Evolutionary conservation across 2,888 invertebrate species (phyloP).

Genomic region (Pristionchus exspectatus): DNA sequence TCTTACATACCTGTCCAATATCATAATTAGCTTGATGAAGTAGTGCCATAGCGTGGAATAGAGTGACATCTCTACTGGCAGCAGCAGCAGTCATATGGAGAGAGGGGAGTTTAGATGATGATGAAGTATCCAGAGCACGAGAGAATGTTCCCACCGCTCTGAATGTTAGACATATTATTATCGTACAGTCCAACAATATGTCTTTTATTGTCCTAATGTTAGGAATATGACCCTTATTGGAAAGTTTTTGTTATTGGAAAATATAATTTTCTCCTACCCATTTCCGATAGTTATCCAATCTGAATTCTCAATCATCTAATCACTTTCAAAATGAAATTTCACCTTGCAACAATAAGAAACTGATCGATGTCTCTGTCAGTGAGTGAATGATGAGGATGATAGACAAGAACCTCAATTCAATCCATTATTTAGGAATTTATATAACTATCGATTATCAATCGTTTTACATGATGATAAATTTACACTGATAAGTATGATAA

Average conservation of each 20-base stretch:
- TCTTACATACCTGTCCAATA: constrained; percentile 85
- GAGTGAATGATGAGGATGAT: constrained; percentile 93
- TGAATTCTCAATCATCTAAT: background rate
- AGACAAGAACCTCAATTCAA: constrained; percentile 89
- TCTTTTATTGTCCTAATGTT: too few relatives aligned
- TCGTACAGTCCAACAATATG: too few relatives aligned
- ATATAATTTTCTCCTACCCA: too few relatives aligned
- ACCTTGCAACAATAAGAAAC: constrained; percentile 89
- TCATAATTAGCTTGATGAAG: constrained; percentile 94
- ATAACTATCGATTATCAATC: background rate
- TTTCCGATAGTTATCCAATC: too few relatives aligned
- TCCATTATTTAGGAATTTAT: background rate
- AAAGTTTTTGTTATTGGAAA: too few relatives aligned
- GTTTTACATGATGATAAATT: background rate
- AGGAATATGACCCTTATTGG: too few relatives aligned
- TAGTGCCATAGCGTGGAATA: constrained; percentile 99
- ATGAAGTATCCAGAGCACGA: constrained; percentile 97
- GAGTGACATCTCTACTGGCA: constrained; percentile 96
- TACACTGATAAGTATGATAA: background rate
- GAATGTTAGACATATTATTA: constrained; percentile 21
- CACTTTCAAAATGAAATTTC: background rate
- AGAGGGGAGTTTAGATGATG: constrained; percentile 97
- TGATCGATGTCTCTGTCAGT: constrained; percentile 98
- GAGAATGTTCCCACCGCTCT: constrained; percentile 97
- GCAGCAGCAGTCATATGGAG: constrained; percentile 99